Percentiles rank a stretch among this genome's conserved stretches.
These are phyloP conservation scores for Drymodes brunneopygia DNA, from an alignment of 2,113 vertebrate genomes.

Conservation along the genomic window DNA sequence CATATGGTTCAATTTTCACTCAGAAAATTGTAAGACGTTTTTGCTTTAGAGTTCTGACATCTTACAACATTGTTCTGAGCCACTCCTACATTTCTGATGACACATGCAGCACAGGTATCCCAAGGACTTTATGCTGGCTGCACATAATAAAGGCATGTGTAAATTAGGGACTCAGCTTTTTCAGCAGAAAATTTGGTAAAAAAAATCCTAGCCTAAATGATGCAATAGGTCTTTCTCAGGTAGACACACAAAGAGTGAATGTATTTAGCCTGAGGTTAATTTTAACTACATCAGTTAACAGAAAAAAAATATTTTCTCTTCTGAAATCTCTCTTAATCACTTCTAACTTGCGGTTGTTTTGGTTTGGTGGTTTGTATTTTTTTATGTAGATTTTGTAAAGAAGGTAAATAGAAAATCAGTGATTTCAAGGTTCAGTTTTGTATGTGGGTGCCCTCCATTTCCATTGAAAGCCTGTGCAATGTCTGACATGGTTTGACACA, in stretches of 20 bases:
- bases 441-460: background rate
- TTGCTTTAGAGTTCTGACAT: background rate
- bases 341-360: background rate
- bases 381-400: background rate
- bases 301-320: background rate
- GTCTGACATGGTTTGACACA: background rate
- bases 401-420: background rate
- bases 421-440: background rate
- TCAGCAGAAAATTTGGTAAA: background rate
- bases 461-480: background rate
- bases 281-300: background rate
- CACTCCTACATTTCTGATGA: background rate
- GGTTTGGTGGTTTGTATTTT: background rate
- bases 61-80: background rate
- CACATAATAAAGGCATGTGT: background rate
- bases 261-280: background rate
- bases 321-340: background rate
- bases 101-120: background rate
- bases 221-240: background rate
- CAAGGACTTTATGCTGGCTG: background rate
- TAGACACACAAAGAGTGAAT: rapidly evolving
- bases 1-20: background rate
- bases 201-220: rapidly evolving
- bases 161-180: background rate
- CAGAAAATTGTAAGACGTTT: background rate